Evolutionary conservation across 2,888 invertebrate species (phyloP), one percentile per base, ranked within the genome.

Genomic region (Ectropis crepuscularia): DNA sequence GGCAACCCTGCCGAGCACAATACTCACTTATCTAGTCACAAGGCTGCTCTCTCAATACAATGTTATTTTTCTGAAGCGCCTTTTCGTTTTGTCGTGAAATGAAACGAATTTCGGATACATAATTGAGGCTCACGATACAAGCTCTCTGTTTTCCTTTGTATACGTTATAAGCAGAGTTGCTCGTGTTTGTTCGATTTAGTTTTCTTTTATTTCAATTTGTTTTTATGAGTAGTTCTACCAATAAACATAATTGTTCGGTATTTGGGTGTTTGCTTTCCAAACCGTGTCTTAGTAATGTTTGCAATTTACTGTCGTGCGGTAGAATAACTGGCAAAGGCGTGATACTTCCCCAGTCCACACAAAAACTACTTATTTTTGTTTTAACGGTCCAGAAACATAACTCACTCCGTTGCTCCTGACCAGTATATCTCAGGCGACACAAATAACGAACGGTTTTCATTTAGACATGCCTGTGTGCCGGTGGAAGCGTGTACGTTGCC

Each of bases 1-100:
- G 57, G 11, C 53, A 55, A 42, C 60, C 48, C 45, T 53, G 46
- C 46, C 41, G 49, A 61, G 50, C 38, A 61, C 55, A 50, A 61
- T 61, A 55, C 55, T 61, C 45, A 54, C 53, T 61, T 57, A 61
- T 57, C 57, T 61, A 57, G 57, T 55, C 54, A 12, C 57, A 57
- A 55, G 42, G 51, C 46, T 45, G 6, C 37, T 45, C 28, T 45
- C 28, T 12, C 10, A 61, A 61, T 53, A 16, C 51, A 10, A 57
- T 11, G 28, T 58, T 58, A 50, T 50, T 58, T 58, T 49, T 49
- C 49, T 58, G 50, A 42, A 49, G 55, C 47, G 55, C 11, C 39
- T 46, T 53, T 46, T 55, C 55, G 47, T 47, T 55, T 55, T 55
- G 39, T 55, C 47, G 46, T 5, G 55, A 47, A 55, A 46, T 47